Percentiles rank a stretch among this genome's conserved stretches.
Evolutionary conservation across 2,113 vertebrate species (phyloP).

Genomic region (Bos javanicus): DNA sequence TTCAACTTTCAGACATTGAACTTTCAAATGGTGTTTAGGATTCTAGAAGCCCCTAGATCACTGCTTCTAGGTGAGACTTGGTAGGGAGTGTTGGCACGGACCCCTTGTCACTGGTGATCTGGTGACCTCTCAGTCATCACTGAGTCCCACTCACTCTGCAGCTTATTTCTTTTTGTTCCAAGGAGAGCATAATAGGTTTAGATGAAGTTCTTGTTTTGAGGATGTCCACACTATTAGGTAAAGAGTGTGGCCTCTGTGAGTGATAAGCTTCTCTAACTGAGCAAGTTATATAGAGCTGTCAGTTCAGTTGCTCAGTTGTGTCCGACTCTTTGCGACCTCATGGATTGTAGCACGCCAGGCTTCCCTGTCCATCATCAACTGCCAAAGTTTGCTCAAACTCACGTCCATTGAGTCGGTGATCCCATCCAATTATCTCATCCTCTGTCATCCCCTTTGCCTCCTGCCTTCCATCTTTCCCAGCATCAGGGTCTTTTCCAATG

Average conservation of each 20-base stretch:
- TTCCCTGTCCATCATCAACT: background rate
- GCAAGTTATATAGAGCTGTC: background rate
- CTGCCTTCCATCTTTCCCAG: background rate
- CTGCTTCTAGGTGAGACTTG: background rate
- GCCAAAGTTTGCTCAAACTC: background rate
- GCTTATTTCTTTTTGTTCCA: background rate
- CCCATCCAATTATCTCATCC: background rate
- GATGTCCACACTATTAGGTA: background rate
- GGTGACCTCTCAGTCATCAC: background rate
- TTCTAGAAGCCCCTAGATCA: background rate
- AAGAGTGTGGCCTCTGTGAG: background rate
- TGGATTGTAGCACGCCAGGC: background rate
- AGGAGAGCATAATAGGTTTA: background rate
- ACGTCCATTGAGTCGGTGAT: background rate
- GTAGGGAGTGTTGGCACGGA: background rate
- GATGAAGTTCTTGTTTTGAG: background rate
- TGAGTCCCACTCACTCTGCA: background rate
- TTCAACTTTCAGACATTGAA: background rate
- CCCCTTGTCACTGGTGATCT: background rate
- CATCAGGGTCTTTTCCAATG: background rate
- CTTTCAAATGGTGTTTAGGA: background rate
- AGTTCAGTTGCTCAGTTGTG: background rate
- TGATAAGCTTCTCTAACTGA: slow-evolving; percentile 27
- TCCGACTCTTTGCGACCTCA: background rate
- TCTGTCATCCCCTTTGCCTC: background rate